phyloP scores from a whole-genome alignment of 2,888 invertebrate species.

The Ectemnius lituratus region DNA sequence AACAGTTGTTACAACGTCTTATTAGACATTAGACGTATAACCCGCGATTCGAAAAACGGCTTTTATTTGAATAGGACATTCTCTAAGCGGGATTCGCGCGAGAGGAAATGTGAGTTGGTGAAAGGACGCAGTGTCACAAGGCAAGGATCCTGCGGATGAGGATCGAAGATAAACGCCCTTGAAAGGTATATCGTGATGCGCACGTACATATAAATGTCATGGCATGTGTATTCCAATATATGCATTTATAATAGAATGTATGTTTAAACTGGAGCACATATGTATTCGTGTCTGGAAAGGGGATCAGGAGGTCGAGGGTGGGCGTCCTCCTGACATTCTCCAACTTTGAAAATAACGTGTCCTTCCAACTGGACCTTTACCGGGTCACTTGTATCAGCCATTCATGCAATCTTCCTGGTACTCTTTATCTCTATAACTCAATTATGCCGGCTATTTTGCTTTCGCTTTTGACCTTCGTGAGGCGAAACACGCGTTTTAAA shows the following conservation, averaged over 20 bases:
- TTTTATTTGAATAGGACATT: not conserved
- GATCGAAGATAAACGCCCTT: slow-evolving; percentile 30
- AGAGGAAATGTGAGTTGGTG: not conserved
- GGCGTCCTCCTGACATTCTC: slow-evolving; percentile 34
- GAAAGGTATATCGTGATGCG: slow-evolving; percentile 14
- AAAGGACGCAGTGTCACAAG: not conserved
- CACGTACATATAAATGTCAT: not conserved
- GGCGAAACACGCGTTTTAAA: too few relatives aligned
- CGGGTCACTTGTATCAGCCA: not conserved
- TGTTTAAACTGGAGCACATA: not conserved
- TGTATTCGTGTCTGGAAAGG: slow-evolving; percentile 19
- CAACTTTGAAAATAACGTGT: slow-evolving; percentile 23
- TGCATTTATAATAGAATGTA: slow-evolving; percentile 7
- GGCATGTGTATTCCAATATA: slow-evolving; percentile 5
- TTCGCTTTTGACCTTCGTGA: too few relatives aligned
- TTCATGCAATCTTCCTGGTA: not conserved
- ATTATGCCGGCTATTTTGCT: slow-evolving; percentile 29
- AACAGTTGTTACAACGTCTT: not conserved
- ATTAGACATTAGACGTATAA: not conserved
- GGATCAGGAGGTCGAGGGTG: slow-evolving; percentile 40
- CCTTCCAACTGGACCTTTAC: slow-evolving; percentile 11
- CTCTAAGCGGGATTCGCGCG: not conserved
- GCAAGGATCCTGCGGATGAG: slow-evolving; percentile 13
- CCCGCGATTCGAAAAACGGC: not conserved
- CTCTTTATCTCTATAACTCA: slow-evolving; percentile 29